Base-by-base conservation (phyloP, 2,113 vertebrate species). In the Camelus dromedarius region DNA sequence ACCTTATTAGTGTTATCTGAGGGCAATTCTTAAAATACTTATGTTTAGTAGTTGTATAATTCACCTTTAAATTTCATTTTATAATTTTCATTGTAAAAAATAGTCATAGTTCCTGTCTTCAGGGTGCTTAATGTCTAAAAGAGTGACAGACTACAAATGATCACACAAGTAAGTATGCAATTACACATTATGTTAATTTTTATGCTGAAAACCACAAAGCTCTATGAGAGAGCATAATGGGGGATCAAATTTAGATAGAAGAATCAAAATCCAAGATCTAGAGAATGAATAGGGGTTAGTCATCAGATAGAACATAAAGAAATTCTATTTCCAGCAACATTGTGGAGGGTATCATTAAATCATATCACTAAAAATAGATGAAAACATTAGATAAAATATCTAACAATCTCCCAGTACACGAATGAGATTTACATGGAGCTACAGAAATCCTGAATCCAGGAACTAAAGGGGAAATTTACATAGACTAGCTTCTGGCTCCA, bases 61-160 rank as follows among this genome's bases (percentile, higher is more conserved):
- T 85, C 88, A 15, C 20, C 67, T 97, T 80, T 56, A 85, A 73
- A 79, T 89, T 93, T 86, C 5, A 87, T 67, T 95, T 90, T 77
- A 73, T 46, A 89, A 75, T 88, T 73, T 54, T 46, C 20, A 32
- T 30, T 75, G 69, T 86, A 77, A 76, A 56, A 70, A 64, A 66
- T 8, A 48, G 30, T 35, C 70, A n/a, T 80, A 35, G 10, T 64
- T 97, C 24, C 30, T 93, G 28, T 24, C 24, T 84, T 69, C 14
- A 84, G 82, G 30, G 58, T 48, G n/a, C 64, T 79, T 79, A 93
- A 28, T 66, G 32, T 82, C 28, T 88, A 73, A 52, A 28, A 67
- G 13, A 56, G 38, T 64, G 50, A 89, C 52, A 84, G 38, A 95
- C 20, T 76, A 83, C 16, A 80, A 56, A 75, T 79, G 75, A 93